A percentile compares a stretch with the other conserved stretches of the same genome.
Evolutionary conservation across 2,888 invertebrate genomes (phyloP).

Genomic region (Hyposoter dolosus): DNA sequence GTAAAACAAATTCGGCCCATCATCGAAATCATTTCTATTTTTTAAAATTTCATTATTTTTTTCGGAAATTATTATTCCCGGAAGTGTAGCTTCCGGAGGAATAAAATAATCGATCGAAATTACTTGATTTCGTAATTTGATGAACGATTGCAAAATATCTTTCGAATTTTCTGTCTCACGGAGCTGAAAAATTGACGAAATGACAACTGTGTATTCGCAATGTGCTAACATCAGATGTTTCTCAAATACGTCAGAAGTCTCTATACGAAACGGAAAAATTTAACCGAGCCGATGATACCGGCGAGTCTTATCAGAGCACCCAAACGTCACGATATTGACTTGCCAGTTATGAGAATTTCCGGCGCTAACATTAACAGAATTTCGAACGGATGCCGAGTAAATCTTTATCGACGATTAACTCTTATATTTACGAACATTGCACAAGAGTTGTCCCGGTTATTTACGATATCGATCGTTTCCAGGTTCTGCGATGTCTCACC

Average conservation of each 20-base stretch:
- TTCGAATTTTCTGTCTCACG: not conserved
- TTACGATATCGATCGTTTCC: too few species aligned
- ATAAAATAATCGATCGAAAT: not conserved
- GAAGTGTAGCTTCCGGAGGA: not conserved
- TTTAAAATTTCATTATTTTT: not conserved
- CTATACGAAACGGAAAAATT: not conserved
- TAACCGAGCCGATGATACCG: not conserved
- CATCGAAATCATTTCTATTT: too few species aligned
- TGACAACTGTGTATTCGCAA: not conserved
- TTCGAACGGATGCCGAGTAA: not conserved
- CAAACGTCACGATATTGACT: not conserved
- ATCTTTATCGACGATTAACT: conserved; percentile 7
- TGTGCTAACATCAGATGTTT: not conserved
- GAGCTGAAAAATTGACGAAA: not conserved
- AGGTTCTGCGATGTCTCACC: too few species aligned
- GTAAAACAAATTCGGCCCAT: too few species aligned
- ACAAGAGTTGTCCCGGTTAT: too few species aligned
- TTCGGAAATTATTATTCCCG: not conserved
- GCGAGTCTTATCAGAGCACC: not conserved
- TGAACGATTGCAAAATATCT: not conserved
- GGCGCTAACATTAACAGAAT: not conserved
- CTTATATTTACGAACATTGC: not conserved
- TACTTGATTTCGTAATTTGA: not conserved
- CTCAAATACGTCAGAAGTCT: not conserved
- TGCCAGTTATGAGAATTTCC: not conserved